These are phyloP conservation scores for Callaeas wilsoni DNA, from an alignment of 2,113 vertebrate species.

Conservation along the genomic window DNA sequence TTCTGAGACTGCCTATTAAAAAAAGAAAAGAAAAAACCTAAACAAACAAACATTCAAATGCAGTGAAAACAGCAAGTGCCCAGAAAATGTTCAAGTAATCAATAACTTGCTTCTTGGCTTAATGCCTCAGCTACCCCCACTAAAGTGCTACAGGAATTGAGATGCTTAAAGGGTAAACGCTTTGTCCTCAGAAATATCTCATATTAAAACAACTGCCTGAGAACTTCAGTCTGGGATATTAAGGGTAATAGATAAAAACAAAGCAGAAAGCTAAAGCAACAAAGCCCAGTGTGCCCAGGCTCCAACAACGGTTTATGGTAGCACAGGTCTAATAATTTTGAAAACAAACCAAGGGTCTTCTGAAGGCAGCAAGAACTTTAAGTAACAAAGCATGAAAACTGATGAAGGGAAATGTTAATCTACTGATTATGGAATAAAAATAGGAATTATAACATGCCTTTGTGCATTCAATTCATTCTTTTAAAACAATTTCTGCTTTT, in stretches of 20 bases:
- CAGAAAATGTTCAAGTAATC: slow-evolving; percentile 5
- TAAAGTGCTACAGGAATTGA: not conserved
- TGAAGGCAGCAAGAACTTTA: not conserved
- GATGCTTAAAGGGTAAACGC: not conserved
- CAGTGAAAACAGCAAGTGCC: not conserved
- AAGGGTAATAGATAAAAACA: not conserved
- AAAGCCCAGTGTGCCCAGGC: not conserved
- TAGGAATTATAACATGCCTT: not conserved
- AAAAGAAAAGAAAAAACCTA: not conserved
- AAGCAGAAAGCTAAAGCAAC: not conserved
- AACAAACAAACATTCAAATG: not conserved
- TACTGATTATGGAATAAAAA: not conserved
- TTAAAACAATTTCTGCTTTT: not conserved
- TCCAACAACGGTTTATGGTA: not conserved
- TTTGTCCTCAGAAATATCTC: not conserved
- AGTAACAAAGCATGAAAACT: not conserved
- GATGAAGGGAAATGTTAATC: not conserved
- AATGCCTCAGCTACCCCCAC: not conserved
- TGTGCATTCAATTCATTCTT: not conserved
- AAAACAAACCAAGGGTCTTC: not conserved
- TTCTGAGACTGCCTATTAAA: slow-evolving; percentile 80
- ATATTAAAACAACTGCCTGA: not conserved
- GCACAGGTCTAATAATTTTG: not conserved
- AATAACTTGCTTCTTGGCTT: not conserved
- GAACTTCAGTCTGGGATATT: not conserved